Evolutionary conservation across 2,888 invertebrate species (phyloP).

Genomic region (Pristionchus entomophagus): DNA sequence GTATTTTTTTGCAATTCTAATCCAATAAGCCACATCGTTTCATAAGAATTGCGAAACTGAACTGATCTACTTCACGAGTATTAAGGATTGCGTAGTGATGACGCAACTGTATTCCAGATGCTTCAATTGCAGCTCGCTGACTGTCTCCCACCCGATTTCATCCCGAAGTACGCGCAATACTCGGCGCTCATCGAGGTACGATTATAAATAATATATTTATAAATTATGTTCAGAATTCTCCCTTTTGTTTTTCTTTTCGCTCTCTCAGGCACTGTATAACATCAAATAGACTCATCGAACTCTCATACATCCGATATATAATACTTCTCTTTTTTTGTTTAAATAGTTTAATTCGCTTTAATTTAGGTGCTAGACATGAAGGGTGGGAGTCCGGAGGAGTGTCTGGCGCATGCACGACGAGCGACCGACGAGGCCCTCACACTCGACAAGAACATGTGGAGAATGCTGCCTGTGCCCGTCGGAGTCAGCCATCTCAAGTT

Average conservation of each 20-base stretch:
- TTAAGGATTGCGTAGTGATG: neutral
- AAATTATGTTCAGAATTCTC: neutral
- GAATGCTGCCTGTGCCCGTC: neutral
- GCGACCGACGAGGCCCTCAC: conserved; percentile 20
- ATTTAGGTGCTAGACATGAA: conserved; percentile 10
- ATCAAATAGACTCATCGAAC: no score
- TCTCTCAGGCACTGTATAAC: no score
- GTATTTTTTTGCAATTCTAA: neutral
- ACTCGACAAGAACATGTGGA: neutral
- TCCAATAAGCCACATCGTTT: no score
- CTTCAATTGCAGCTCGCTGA: conserved; percentile 21
- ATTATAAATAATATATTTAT: neutral
- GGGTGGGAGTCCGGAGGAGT: conserved; percentile 23
- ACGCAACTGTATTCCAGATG: no score
- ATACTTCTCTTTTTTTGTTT: no score
- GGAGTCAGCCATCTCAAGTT: conserved; percentile 40
- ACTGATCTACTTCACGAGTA: no score
- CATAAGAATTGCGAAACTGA: no score
- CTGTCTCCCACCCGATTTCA: conserved; percentile 44
- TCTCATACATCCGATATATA: no score
- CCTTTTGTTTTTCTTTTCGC: no score
- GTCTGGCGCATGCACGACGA: neutral
- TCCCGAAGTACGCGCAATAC: conserved; percentile 11
- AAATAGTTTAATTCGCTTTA: no score
- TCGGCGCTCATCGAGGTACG: neutral